Evolutionary conservation across 2,113 vertebrate genomes (phyloP).

Genomic region (Proterorhinus semilunaris): DNA sequence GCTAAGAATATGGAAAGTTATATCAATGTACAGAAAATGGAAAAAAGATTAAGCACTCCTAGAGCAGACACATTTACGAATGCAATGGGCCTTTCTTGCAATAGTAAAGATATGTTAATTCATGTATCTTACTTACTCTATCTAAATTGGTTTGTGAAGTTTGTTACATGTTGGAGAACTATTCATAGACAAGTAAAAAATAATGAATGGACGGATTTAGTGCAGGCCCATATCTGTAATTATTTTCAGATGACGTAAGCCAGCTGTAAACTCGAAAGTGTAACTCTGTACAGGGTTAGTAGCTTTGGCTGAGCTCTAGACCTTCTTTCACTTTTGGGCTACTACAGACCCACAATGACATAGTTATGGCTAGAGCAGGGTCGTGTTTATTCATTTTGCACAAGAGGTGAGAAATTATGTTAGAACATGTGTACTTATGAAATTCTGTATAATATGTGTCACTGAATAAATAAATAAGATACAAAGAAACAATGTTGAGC

Average conservation of each 20-base stretch:
- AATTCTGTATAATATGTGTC: constrained; percentile 10
- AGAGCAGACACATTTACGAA: background rate
- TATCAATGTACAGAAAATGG: background rate
- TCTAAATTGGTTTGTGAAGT: background rate
- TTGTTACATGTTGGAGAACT: background rate
- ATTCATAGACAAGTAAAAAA: background rate
- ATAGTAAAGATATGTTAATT: background rate
- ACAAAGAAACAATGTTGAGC: background rate
- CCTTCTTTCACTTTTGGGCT: constrained; percentile 19
- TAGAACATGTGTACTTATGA: background rate
- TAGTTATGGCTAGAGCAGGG: background rate
- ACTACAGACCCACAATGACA: background rate
- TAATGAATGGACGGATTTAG: background rate
- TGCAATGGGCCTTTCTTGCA: background rate
- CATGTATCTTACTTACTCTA: no score
- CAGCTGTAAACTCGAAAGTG: constrained; percentile 4
- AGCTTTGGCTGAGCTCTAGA: constrained; percentile 11
- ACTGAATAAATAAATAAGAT: constrained; percentile 45
- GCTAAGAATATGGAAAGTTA: background rate
- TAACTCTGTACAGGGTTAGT: constrained; percentile 20
- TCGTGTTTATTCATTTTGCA: background rate
- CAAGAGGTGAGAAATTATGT: background rate
- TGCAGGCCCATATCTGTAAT: background rate
- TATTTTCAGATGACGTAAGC: constrained; percentile 10
- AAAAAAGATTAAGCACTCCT: background rate